These are phyloP conservation scores for Antedon mediterranea DNA, from an alignment of 53 echinoderm and acorn worm genomes.

Conservation along the genomic window DNA sequence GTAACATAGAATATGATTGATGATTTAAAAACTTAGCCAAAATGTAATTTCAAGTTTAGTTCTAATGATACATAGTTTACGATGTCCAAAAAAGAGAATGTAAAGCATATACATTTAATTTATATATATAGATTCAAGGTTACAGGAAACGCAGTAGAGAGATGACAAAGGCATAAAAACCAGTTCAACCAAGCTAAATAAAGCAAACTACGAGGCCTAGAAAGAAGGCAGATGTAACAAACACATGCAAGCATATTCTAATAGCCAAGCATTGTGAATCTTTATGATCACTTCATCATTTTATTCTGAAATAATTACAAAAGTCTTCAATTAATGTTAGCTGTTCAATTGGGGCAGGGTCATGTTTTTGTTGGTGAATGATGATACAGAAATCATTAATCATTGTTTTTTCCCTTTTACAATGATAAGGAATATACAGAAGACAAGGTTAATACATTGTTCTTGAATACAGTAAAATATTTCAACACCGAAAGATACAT, in stretches of 20 bases:
- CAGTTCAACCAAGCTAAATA: not conserved
- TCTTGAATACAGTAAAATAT: too few species aligned
- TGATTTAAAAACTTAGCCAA: not conserved
- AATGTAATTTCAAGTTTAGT: not conserved
- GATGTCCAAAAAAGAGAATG: not conserved
- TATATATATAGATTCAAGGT: not conserved
- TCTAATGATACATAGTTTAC: not conserved
- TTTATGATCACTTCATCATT: not conserved
- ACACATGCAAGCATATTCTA: not conserved
- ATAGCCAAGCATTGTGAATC: not conserved
- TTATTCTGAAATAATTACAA: not conserved
- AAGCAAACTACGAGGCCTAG: not conserved
- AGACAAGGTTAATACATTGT: too few species aligned
- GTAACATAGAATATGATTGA: not conserved
- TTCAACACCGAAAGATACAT: too few species aligned
- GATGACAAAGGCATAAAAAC: not conserved
- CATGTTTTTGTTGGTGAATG: not conserved
- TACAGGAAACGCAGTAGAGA: not conserved
- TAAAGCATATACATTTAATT: too few species aligned
- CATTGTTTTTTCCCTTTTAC: too few species aligned
- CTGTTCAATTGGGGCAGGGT: not conserved
- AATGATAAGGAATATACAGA: too few species aligned
- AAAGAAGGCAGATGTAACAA: not conserved
- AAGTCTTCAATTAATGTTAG: not conserved
- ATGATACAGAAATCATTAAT: not conserved